These are phyloP conservation scores for Argya squamiceps DNA, from an alignment of 2,797 vertebrate species.

Conservation along the genomic window DNA sequence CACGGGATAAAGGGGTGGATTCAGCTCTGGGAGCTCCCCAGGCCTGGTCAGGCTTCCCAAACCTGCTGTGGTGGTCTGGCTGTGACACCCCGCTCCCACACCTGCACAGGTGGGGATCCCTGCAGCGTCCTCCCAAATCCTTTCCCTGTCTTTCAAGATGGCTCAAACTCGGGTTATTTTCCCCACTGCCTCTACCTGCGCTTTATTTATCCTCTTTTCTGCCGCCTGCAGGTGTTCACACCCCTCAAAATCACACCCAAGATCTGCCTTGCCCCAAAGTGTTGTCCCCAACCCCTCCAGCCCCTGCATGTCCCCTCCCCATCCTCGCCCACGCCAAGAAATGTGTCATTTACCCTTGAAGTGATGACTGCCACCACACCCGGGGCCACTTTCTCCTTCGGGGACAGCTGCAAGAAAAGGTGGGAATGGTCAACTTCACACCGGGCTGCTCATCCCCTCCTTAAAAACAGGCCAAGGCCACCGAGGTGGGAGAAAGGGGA, in stretches of 20 bases:
- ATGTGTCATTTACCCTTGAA: slow-evolving; percentile 70
- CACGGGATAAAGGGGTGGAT: rapidly evolving
- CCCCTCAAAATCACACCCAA: background rate
- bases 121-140: background rate
- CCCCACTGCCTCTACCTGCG: background rate
- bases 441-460: background rate
- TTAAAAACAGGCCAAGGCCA: slow-evolving; percentile 8
- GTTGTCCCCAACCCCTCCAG: background rate
- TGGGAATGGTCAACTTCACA: slow-evolving; percentile 11
- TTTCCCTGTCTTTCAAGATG: rapidly evolving
- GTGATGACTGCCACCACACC: slow-evolving; percentile 58
- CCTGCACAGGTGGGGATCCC: background rate
- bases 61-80: background rate
- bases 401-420: slow-evolving; percentile 59
- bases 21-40: background rate
- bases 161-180: background rate
- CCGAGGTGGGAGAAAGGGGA: slow-evolving; percentile 28
- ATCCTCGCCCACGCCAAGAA: background rate
- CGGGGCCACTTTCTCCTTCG: slow-evolving; percentile 50
- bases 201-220: background rate
- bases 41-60: background rate
- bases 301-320: background rate
- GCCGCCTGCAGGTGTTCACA: background rate
- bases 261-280: background rate
- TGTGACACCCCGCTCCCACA: background rate